phyloP scores from a whole-genome alignment of 2,888 invertebrate genomes.

The Scelioninae gen. 2 region DNA sequence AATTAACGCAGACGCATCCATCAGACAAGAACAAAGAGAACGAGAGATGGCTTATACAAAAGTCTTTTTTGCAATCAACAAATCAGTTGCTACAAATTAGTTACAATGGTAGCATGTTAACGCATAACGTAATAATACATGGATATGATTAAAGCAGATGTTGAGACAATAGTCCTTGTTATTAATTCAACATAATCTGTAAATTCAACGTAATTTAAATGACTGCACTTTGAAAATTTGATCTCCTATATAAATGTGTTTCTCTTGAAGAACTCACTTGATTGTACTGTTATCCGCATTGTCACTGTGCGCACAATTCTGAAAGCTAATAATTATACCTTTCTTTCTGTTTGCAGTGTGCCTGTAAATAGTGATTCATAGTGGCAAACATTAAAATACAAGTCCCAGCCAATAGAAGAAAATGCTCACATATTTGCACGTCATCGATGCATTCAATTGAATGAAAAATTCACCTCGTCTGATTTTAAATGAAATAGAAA shows the following conservation, averaged over 20 bases:
- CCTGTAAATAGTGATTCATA: constrained; percentile 3
- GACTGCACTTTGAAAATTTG: background rate
- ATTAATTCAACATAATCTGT: constrained; percentile 19
- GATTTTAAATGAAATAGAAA: too few species aligned
- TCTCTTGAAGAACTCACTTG: background rate
- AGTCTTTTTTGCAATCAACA: constrained; percentile 12
- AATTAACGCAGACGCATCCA: constrained; percentile 21
- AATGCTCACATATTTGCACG: constrained; percentile 2
- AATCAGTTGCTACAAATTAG: constrained; percentile 22
- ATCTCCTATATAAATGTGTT: background rate
- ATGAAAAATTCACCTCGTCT: background rate
- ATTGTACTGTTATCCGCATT: background rate
- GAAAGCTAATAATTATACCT: constrained; percentile 1
- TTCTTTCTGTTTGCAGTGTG: background rate
- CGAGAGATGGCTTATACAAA: constrained; percentile 18
- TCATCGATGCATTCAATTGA: constrained; percentile 2
- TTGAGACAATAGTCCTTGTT: constrained; percentile 8
- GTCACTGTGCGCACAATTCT: background rate
- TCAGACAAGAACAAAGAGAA: constrained; percentile 28
- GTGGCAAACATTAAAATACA: constrained; percentile 5
- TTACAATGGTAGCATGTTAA: constrained; percentile 18
- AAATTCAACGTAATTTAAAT: constrained; percentile 1
- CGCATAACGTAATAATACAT: constrained; percentile 16
- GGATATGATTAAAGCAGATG: constrained; percentile 11
- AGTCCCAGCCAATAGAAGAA: background rate